A percentile compares a stretch with the other conserved stretches of the same genome.
Evolutionary conservation across 1,140 invertebrate genomes (phyloP).

Genomic region (Drepana arcuata): DNA sequence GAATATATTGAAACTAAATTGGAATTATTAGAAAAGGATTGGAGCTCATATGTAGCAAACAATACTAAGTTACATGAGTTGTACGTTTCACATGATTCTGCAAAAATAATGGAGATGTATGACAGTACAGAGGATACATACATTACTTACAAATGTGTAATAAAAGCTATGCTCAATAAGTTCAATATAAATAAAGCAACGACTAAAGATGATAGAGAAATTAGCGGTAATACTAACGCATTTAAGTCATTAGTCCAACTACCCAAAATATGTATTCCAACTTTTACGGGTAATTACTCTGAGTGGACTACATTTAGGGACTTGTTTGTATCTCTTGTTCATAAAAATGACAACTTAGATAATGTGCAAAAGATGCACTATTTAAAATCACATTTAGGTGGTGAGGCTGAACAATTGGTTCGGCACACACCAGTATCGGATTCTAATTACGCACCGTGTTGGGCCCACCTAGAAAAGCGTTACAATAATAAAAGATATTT

Average conservation of each 20-base stretch:
- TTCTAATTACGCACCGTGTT: background rate
- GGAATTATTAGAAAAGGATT: conserved; percentile 8
- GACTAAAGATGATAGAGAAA: background rate
- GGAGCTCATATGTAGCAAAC: conserved; percentile 3
- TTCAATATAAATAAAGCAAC: background rate
- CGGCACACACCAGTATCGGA: background rate
- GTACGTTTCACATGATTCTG: background rate
- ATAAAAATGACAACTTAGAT: background rate
- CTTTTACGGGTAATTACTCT: background rate
- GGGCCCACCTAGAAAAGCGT: background rate
- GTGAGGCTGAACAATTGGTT: background rate
- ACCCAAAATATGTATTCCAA: background rate
- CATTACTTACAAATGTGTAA: background rate
- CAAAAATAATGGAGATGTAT: conserved; percentile 3
- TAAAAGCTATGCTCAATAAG: conserved; percentile 1
- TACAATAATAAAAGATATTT: background rate
- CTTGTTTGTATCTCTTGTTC: background rate
- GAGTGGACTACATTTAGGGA: background rate
- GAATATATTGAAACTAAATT: conserved; percentile 7
- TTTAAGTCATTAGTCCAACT: background rate
- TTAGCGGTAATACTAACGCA: background rate
- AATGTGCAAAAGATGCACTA: background rate
- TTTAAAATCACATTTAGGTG: background rate
- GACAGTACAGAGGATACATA: conserved; percentile 3
- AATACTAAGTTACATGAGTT: conserved; percentile 2